A percentile compares a stretch with the other conserved stretches of the same genome.
Conservation (phyloP, 2,797 vertebrate genomes). For the Fundulus diaphanus region DNA sequence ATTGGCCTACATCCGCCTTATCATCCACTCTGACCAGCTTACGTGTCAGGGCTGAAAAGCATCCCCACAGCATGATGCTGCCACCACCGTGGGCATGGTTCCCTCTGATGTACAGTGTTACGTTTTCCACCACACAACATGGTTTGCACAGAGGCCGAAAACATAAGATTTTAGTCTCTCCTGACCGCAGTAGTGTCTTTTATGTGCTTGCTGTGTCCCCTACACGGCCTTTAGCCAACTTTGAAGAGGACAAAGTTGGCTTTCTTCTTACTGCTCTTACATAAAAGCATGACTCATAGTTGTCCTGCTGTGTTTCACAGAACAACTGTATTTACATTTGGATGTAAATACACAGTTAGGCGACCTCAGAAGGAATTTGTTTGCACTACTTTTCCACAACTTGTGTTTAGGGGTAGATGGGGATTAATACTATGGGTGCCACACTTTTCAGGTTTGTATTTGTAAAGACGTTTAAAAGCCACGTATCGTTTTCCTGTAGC, state of each 20-base stretch:
- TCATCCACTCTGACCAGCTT: not conserved
- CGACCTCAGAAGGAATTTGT: not conserved
- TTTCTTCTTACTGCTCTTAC: too few species aligned
- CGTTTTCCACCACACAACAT: too few species aligned
- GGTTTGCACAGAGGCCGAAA: too few species aligned
- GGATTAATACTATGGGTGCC: not conserved
- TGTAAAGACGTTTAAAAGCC: not conserved
- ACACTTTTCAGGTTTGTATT: not conserved
- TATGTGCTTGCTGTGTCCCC: not conserved
- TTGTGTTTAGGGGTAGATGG: not conserved
- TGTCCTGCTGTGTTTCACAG: too few species aligned
- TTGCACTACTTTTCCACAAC: not conserved
- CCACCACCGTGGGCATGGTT: not conserved
- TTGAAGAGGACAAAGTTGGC: too few species aligned
- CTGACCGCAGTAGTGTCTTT: not conserved
- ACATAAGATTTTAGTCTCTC: not conserved
- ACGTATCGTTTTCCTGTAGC: not conserved
- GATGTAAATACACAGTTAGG: not conserved
- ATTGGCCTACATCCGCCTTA: not conserved
- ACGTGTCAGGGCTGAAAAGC: not conserved
- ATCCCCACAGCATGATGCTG: too few species aligned
- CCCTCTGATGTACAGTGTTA: not conserved
- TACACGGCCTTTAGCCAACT: too few species aligned
- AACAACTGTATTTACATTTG: not conserved
- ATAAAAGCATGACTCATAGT: too few species aligned